Evolutionary conservation across 2,113 vertebrate genomes (phyloP), one percentile per base, ranked within the genome.

Genomic region (Menidia beryllina): DNA sequence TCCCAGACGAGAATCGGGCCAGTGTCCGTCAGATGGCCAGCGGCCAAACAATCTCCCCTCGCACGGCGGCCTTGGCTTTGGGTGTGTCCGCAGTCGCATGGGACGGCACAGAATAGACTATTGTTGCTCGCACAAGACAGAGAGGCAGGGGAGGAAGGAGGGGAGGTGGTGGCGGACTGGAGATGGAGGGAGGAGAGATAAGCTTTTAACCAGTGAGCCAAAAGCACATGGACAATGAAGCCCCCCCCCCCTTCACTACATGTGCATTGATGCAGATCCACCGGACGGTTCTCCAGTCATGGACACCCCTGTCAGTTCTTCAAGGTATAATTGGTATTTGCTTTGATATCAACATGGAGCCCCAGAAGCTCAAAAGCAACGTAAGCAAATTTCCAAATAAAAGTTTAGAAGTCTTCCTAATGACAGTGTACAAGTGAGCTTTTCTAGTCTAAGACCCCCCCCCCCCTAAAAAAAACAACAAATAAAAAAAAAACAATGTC

Each of bases 41-140:
- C 15, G 0, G 81, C 90, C 90, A 93, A n/a, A 75, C 69, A 84
- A 68, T 75, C 82, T 89, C 86, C 86, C 82, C 84, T 85, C 41
- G 67, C 82, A 62, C 82, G 69, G 50, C 52, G 86, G 88, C 88
- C 91, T 91, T 87, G 89, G 85, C 88, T 86, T 66, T 83, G 92
- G 92, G 89, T 88, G 89, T 91, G 91, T 85, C 88, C 73, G 56
- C 72, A 69, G 77, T 89, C 58, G 75, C 85, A 90, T 74, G 85
- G 88, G 87, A 91, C 83, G 19, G 64, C 77, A 89, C 90, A 92
- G 85, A 92, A 93, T 91, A 89, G 89, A 78, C 88, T 91, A 92
- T 92, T 92, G 91, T 93, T 92, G 88, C 83, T 73, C 20, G 52
- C 71, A 82, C 80, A 90, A 88, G 86, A 89, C 79, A 65, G 77